phyloP scores from a whole-genome alignment of 2,797 vertebrate species.

The Lophius americanus region DNA sequence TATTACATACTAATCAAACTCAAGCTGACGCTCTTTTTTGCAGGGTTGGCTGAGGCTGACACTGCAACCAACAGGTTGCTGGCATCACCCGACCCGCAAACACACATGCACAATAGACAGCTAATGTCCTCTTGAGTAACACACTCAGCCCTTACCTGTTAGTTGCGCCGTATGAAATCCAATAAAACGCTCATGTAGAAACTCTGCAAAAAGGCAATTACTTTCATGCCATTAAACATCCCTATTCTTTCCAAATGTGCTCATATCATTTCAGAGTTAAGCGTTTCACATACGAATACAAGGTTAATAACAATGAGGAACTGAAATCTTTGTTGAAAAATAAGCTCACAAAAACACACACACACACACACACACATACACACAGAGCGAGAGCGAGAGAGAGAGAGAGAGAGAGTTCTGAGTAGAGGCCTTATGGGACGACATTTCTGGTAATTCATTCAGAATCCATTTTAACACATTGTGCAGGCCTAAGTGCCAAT shows the following conservation, averaged over 20 bases:
- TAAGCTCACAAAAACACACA: conserved; percentile 20
- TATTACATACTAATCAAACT: background rate
- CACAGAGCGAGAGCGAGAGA: conserved; percentile 4
- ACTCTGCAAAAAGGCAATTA: conserved; percentile 1
- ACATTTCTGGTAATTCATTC: conserved; percentile 78
- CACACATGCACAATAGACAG: background rate
- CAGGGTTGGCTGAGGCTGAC: background rate
- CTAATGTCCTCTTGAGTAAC: background rate
- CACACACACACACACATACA: conserved; percentile 20
- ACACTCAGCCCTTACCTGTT: background rate
- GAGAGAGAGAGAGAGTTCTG: conserved; percentile 23
- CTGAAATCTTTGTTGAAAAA: conserved; percentile 22
- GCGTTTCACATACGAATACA: conserved; percentile 17
- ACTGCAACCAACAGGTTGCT: conserved; percentile 19
- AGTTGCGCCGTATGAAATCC: background rate
- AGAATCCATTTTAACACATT: conserved; percentile 72
- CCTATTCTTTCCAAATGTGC: conserved; percentile 35
- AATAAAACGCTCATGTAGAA: conserved; percentile 11
- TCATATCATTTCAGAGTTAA: conserved; percentile 31
- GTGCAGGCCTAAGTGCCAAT: conserved; percentile 76
- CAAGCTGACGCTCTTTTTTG: background rate
- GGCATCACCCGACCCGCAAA: background rate
- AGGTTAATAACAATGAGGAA: conserved; percentile 44
- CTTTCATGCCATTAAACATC: conserved; percentile 10
- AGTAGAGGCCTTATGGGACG: conserved; percentile 65